A percentile compares a stretch with the other conserved stretches of the same genome.
Evolutionary conservation across 37 sponge, comb jelly and placozoan species (phyloP).

Genomic region (Halichondria panicea): DNA sequence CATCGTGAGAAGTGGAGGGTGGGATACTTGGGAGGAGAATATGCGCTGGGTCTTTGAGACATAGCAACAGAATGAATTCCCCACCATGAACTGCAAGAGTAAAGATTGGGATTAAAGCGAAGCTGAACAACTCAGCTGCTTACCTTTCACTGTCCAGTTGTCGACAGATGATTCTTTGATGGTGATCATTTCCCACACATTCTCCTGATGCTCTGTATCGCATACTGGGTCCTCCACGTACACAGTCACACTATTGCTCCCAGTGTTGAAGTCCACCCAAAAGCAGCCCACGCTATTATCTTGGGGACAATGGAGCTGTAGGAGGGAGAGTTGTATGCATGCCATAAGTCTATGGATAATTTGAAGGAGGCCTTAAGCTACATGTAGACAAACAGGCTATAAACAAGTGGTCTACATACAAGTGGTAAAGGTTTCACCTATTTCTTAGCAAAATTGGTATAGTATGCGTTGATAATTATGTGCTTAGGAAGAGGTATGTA

Average conservation of each 20-base stretch:
- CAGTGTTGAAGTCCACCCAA: conserved; percentile 59
- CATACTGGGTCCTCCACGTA: conserved; percentile 26
- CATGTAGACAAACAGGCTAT: too few species aligned
- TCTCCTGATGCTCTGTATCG: neutral
- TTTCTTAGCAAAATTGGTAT: neutral
- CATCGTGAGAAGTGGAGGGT: conserved; percentile 7
- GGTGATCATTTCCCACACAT: conserved; percentile 26
- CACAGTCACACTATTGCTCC: conserved; percentile 22
- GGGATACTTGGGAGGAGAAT: conserved; percentile 7
- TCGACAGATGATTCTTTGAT: conserved; percentile 5
- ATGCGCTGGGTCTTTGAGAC: conserved; percentile 3
- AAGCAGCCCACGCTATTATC: conserved; percentile 28
- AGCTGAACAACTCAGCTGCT: neutral
- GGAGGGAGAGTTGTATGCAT: neutral
- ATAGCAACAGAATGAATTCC: neutral
- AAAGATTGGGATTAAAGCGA: neutral
- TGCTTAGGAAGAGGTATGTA: too few species aligned
- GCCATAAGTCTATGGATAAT: too few species aligned
- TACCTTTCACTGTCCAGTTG: conserved; percentile 24
- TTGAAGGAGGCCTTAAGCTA: too few species aligned
- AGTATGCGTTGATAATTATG: neutral
- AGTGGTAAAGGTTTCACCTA: too few species aligned
- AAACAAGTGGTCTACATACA: neutral
- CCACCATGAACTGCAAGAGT: neutral
- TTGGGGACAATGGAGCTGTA: conserved; percentile 19